Base-by-base conservation (phyloP, 1,140 invertebrate species). In the Ceratina japonica region DNA sequence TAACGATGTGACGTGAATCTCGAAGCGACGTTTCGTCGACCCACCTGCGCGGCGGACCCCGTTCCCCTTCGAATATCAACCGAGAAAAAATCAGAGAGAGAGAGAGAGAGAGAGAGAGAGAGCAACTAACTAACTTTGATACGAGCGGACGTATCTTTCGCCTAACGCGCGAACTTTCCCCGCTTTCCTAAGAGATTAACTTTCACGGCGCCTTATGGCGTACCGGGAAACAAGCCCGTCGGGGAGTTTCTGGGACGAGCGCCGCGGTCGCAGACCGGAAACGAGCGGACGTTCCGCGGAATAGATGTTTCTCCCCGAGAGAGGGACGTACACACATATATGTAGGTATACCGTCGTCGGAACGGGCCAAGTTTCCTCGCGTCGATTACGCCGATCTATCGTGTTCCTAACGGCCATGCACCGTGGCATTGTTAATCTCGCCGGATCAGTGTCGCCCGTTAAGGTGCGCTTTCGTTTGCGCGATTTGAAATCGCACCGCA, bases 1-100 rank as follows among this genome's bases (percentile, higher is more conserved):
- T 44, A 44, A 54, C 63, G 49, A 75, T 80, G 78, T 77, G 68
- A 71, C 69, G 58, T 63, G 56, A 54, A 76, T 70, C 54, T n/a
- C 22, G 15, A 22, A n/a, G 52, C 76, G 15, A 24, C 22, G 37
- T 44, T 8, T 68, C 58, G 73, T 84, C 69, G 82, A 69, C 54
- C 54, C 51, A 68, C 13, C 65, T 2, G 5, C 37, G 37, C 37
- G 37, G 5, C 37, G 37, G 2, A 31, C 59, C 52, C 66, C 56
- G 7, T 13, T 61, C 72, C 22, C 18, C 15, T 65, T 81, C 24
- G 37, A 12, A 44, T 13, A 18, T 31, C 51, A 24, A 31, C 24
- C 15, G 52, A 52, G 52, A 52, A 56, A 56, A 3, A 37, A 71
- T 13, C 16, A 10, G 22, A 31, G 31, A 61, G 10, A 13, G 20